Base-by-base conservation (phyloP, 2,113 vertebrate genomes). In the Orcinus orca region DNA sequence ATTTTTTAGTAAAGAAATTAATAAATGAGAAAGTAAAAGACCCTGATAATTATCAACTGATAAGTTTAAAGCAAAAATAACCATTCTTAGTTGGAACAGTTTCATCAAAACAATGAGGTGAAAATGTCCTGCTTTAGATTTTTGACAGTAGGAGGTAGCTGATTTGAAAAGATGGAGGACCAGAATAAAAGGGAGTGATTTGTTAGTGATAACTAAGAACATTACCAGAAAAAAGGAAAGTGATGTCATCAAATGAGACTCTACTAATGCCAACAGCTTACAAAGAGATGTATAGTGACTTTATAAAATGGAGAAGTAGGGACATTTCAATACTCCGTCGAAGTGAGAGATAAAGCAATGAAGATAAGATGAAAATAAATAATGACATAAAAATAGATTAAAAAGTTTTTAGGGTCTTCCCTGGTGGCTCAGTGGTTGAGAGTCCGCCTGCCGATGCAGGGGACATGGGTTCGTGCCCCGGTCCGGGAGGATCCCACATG, bases 151-250 rank as follows among this genome's bases (percentile, higher is more conserved):
- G 23, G 25, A 38, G 10, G 55, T 80, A 25, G 33, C 26, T 85
- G 13, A 91, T 58, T 65, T 92, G 73, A 94, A 95, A 94, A 92
- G 18, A 92, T 86, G 9, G 60, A 20, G 25, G 17, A 38, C 20
- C 10, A 92, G n/a, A 95, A 79, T 79, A 81, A 95, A 92, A 84
- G 50, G 88, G 29, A 53, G 23, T 85, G 29, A 63, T 95, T 88
- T 65, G 55, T 62, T 92, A 74, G 29, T 84, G 70, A 74, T 74
- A 90, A 95, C 41, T 94, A 85, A 94, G 41, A 71, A 55, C 31
- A 74, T 58, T 80, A 50, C 25, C 23, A 86, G 25, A 82, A 21
- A 62, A 85, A 85, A 86, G 53, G 13, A 83, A 97, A 91, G 62
- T 12, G 12, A 8, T 76, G 58, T n/a, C 31, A 94, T 83, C 74